Percentiles rank a stretch among this genome's conserved stretches.
These are phyloP conservation scores for Echiichthys vipera DNA, from an alignment of 2,797 vertebrate genomes.

Conservation along the genomic window DNA sequence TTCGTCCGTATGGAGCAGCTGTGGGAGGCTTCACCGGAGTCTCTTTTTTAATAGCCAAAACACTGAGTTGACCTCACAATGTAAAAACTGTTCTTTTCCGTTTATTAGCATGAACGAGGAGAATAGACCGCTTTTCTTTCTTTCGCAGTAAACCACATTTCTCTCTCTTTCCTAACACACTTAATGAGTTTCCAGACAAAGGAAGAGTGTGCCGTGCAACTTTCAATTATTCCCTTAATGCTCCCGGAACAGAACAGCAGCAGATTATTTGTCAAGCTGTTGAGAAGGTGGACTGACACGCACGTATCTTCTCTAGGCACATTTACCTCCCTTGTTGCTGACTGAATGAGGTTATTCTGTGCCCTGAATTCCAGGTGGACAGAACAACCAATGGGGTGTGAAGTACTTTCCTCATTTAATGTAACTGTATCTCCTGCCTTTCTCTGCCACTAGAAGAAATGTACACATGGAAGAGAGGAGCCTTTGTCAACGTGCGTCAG, in stretches of 20 bases:
- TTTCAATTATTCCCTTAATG: conserved; percentile 27
- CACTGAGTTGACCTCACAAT: neutral
- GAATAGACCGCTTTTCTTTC: conserved; percentile 13
- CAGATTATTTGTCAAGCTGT: conserved; percentile 43
- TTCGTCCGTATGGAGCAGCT: neutral
- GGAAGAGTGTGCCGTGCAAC: conserved; percentile 15
- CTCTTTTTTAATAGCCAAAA: neutral
- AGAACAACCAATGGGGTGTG: conserved; percentile 70
- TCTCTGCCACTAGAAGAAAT: conserved; percentile 44
- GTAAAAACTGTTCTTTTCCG: neutral
- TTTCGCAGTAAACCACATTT: conserved; percentile 11
- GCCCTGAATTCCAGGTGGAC: conserved; percentile 65
- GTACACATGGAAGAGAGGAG: conserved; percentile 57
- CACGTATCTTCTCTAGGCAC: neutral
- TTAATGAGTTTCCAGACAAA: conserved; percentile 13
- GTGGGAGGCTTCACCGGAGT: neutral
- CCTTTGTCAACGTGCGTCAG: conserved; percentile 57
- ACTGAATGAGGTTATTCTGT: conserved; percentile 13
- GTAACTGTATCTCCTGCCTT: conserved; percentile 70
- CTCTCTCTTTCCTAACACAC: conserved; percentile 23
- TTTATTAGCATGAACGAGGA: neutral
- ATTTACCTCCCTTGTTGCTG: conserved; percentile 4
- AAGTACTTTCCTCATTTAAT: conserved; percentile 65
- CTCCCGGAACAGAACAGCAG: conserved; percentile 25
- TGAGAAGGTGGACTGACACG: neutral